Conservation (phyloP, 2,888 invertebrate species). For the Amorpha juglandis region DNA sequence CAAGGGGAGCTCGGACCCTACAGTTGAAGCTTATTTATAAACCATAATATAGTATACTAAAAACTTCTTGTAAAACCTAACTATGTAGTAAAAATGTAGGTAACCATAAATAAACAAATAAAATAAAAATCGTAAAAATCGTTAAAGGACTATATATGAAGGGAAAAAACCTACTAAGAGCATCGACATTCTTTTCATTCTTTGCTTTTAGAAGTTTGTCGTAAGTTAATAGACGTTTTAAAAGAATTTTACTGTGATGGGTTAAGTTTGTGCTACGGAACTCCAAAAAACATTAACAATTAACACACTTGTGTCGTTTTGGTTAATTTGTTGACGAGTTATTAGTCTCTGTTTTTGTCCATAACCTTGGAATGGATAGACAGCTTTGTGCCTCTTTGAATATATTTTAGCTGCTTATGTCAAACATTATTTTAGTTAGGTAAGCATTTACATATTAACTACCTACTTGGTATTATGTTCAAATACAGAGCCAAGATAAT, state of each 20-base stretch:
- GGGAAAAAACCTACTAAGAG: neutral
- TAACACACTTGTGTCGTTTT: neutral
- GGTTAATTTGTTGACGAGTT: neutral
- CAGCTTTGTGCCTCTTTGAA: neutral
- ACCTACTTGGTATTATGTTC: neutral
- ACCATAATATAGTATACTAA: neutral
- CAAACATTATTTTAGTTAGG: neutral
- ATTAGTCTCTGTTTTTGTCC: neutral
- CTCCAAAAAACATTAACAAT: neutral
- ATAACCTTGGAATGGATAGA: neutral
- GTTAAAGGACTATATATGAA: neutral
- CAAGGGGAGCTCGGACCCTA: slow-evolving; percentile 4
- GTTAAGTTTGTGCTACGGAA: too few species aligned
- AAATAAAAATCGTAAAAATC: too few species aligned
- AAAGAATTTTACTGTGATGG: too few species aligned
- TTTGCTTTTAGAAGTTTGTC: too few species aligned
- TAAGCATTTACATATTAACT: neutral
- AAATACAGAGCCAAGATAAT: neutral
- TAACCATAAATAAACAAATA: too few species aligned
- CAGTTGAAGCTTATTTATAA: neutral
- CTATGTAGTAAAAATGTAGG: neutral
- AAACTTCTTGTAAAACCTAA: neutral
- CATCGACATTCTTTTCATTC: too few species aligned
- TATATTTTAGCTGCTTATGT: neutral
- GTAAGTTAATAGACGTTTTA: too few species aligned